Conservation (phyloP, 37 sponge, comb jelly and placozoan species). For the Corticium candelabrum region DNA sequence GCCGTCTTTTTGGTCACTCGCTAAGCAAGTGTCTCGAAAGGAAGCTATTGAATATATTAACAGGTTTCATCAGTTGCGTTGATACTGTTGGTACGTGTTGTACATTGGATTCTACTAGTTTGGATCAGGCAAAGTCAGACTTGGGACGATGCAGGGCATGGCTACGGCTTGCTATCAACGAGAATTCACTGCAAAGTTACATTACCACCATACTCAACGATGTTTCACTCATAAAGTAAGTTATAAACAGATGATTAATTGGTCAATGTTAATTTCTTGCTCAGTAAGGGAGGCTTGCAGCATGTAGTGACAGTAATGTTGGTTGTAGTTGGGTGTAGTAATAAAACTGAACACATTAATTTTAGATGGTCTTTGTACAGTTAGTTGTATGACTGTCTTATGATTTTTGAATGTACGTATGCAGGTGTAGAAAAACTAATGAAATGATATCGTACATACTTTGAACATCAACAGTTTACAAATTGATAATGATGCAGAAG, state of each 20-base stretch:
- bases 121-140: constrained; percentile 74
- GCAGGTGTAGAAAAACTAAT: too few relatives aligned
- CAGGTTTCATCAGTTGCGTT: constrained; percentile 18
- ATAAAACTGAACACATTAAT: too few relatives aligned
- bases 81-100: not conserved
- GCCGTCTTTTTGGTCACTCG: constrained; percentile 70
- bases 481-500: too few relatives aligned
- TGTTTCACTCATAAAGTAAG: constrained; percentile 22
- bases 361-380: too few relatives aligned
- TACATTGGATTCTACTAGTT: constrained; percentile 20
- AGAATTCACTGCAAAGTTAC: constrained; percentile 87
- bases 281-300: too few relatives aligned
- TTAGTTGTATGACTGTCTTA: too few relatives aligned
- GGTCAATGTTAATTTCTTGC: too few relatives aligned
- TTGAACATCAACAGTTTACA: too few relatives aligned
- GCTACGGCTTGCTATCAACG: constrained; percentile 80
- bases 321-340: too few relatives aligned
- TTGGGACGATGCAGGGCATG: constrained; percentile 68
- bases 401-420: too few relatives aligned
- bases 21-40: constrained; percentile 52
- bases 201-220: constrained; percentile 67
- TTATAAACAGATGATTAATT: not conserved
- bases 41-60: constrained; percentile 66
- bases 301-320: too few relatives aligned
- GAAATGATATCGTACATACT: too few relatives aligned